These are phyloP conservation scores for Zaprionus lineosus DNA, from an alignment of 2,888 invertebrate species.

Conservation along the genomic window DNA sequence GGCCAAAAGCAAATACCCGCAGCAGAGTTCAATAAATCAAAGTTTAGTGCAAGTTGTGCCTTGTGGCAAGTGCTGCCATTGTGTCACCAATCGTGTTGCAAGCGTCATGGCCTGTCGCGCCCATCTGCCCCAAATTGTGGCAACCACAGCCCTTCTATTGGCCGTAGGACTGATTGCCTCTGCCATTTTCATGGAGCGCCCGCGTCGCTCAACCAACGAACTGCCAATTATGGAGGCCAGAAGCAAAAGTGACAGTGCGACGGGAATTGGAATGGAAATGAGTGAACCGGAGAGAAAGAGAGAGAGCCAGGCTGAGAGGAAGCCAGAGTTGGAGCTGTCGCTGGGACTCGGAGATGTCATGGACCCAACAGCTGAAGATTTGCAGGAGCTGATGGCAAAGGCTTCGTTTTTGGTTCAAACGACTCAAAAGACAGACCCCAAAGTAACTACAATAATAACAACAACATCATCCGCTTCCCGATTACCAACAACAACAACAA, in stretches of 20 bases:
- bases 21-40: constrained; percentile 59
- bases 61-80: constrained; percentile 29
- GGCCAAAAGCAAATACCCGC: constrained; percentile 15
- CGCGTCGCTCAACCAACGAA: constrained; percentile 29
- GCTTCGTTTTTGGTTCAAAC: constrained; percentile 59
- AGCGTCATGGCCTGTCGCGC: constrained; percentile 62
- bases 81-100: constrained; percentile 42
- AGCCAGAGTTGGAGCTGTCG: too few relatives aligned
- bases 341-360: constrained; percentile 16
- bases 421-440: constrained; percentile 19
- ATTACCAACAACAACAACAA: constrained; percentile 29
- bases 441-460: constrained; percentile 6
- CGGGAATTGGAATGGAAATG: constrained; percentile 1
- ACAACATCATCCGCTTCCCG: constrained; percentile 58
- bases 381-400: constrained; percentile 31
- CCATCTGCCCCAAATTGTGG: constrained; percentile 39
- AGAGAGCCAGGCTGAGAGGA: too few relatives aligned
- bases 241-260: too few relatives aligned
- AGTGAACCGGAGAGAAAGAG: background rate
- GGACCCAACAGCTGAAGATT: constrained; percentile 18
- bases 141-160: constrained; percentile 46
- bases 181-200: constrained; percentile 66
- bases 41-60: constrained; percentile 45
- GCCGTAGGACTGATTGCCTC: constrained; percentile 70
- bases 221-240: constrained; percentile 11